These are phyloP conservation scores for Amazona guildingii DNA, from an alignment of 2,113 vertebrate genomes.

Conservation along the genomic window DNA sequence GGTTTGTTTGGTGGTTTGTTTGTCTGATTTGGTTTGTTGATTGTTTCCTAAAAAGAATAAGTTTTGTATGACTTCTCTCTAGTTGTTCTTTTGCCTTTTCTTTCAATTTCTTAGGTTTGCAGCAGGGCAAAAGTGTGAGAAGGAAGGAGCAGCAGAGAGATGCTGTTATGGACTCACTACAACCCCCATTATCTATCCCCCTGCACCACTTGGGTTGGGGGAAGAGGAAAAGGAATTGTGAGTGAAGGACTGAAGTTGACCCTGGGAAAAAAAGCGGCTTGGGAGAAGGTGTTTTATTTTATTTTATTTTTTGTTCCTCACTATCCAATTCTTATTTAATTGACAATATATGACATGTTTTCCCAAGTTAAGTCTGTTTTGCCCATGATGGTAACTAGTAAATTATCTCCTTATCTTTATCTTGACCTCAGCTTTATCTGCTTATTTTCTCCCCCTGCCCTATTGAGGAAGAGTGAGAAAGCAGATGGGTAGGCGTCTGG, in stretches of 20 bases:
- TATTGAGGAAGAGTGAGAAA: not conserved
- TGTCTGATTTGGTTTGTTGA: not conserved
- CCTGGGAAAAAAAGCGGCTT: fast-evolving
- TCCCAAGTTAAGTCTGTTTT: not conserved
- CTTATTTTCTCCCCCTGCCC: not conserved
- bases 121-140: not conserved
- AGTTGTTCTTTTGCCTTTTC: fast-evolving
- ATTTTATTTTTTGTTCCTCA: not conserved
- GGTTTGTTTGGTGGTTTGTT: not conserved
- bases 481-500: not conserved
- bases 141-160: not conserved
- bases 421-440: not conserved
- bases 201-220: fast-evolving
- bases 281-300: not conserved
- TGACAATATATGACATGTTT: not conserved
- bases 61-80: not conserved
- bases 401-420: not conserved
- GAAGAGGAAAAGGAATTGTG: not conserved
- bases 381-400: fast-evolving
- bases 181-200: fast-evolving
- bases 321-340: not conserved
- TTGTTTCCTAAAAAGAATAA: not conserved
- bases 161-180: not conserved
- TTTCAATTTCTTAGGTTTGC: not conserved
- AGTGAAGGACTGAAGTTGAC: not conserved